Base-by-base conservation (phyloP, 2,797 vertebrate genomes). In the Rhynchonycteris naso region DNA sequence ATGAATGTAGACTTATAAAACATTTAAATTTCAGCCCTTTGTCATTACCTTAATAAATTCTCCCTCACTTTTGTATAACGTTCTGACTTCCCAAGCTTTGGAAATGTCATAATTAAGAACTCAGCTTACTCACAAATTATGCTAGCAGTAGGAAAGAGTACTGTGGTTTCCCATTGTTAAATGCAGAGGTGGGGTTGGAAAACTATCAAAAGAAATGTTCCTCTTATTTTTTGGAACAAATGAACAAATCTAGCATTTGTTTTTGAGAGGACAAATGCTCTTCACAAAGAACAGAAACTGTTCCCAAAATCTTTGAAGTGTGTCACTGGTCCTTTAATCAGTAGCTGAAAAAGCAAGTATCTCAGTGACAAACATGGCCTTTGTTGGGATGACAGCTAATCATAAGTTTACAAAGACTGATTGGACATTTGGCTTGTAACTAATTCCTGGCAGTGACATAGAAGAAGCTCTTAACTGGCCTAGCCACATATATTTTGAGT, bases 311-410 rank as follows among this genome's bases (percentile, higher is more conserved):
- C 97, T 97, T 97, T 94, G 65, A 96, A 93, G 94, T 95, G 82
- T 96, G 80, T 95, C 96, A 63, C 82, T 96, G 74, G 94, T 75
- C 95, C 95, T 96, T 96, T 90, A 97, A 68, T 35, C 90, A 89
- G 87, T 93, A 59, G 24, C 96, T 96, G 69, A 50, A 94, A 87
- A 97, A 97, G 95, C 54, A 24, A 85, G 0, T 91, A 80, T 96
- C 38, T 68, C 95, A n/a, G 50, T 79, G 94, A 82, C 63, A 95
- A 92, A 96, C 68, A 58, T 86, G 65, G 82, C 54, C 92, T 98
- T 97, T 97, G 90, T 97, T 94, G 84, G 84, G 59, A 88, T 97
- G 95, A 96, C 97, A 97, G 83, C 88, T 87, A 95, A 93, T 96
- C 90, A 79, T 83, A 90, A 79, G 52, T 97, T 95, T 96, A 91